Conservation (phyloP, 2,113 vertebrate genomes). For the Caranx ignobilis region DNA sequence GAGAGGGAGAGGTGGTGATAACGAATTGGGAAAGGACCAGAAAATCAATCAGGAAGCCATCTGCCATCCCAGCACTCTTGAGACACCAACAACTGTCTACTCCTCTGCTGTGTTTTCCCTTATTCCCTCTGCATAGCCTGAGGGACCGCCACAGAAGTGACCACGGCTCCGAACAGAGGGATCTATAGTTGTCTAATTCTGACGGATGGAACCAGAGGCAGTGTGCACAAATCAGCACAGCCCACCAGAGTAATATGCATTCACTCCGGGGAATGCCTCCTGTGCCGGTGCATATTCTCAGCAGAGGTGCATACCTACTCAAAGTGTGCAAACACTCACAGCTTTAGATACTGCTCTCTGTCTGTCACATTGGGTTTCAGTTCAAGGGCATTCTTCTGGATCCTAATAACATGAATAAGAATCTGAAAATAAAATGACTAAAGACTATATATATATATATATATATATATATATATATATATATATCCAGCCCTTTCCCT, state of each 20-base stretch:
- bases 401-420: not conserved
- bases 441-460: not conserved
- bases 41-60: constrained; percentile 72
- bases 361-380: not conserved
- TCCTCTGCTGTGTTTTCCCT: constrained; percentile 25
- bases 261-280: not conserved
- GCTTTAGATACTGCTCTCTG: not conserved
- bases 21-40: constrained; percentile 57
- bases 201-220: constrained; percentile 35
- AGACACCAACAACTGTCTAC: constrained; percentile 62
- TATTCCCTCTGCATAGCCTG: constrained; percentile 45
- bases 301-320: not conserved
- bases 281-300: not conserved
- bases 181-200: constrained; percentile 34
- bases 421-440: not conserved
- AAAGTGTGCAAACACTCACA: not conserved
- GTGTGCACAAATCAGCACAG: constrained; percentile 16
- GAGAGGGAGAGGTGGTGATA: constrained; percentile 37
- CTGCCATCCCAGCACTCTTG: constrained; percentile 59
- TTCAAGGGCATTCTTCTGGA: not conserved
- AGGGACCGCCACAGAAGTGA: constrained; percentile 50
- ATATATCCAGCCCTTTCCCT: constrained; percentile 16
- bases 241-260: not conserved
- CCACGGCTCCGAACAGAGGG: constrained; percentile 19
- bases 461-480: not conserved